phyloP scores from a whole-genome alignment of 2,113 vertebrate genomes.

The Heptranchias perlo region DNA sequence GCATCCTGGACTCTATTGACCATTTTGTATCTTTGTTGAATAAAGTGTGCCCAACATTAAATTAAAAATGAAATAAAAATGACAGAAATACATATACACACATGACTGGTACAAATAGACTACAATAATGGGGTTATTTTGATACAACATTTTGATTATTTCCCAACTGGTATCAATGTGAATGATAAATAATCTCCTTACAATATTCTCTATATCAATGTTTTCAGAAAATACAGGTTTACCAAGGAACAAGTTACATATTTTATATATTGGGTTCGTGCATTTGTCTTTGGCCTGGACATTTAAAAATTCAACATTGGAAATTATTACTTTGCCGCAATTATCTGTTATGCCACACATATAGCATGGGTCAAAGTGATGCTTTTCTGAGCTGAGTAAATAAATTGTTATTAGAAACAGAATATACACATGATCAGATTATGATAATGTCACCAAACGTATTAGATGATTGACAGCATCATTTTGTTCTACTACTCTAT shows the following conservation, averaged over 20 bases:
- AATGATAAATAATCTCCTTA: not conserved
- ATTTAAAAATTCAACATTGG: not conserved
- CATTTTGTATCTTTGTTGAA: not conserved
- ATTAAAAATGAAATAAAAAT: not conserved
- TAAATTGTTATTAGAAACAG: not conserved
- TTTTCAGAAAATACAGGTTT: not conserved
- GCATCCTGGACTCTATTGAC: no score
- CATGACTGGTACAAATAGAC: not conserved
- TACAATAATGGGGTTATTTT: not conserved
- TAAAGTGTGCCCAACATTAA: not conserved
- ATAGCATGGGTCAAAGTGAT: not conserved
- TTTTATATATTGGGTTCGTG: not conserved
- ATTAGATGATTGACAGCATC: not conserved
- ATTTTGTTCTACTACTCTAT: not conserved
- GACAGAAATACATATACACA: not conserved
- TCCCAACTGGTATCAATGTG: not conserved
- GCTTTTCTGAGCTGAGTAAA: not conserved
- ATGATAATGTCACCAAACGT: not conserved
- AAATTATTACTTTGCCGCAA: not conserved
- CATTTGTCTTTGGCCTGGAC: not conserved
- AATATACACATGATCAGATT: not conserved
- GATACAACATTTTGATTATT: not conserved
- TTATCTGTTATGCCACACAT: not conserved
- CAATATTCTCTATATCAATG: not conserved
- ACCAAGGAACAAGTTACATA: not conserved